Base-by-base conservation (phyloP, 2,797 vertebrate genomes). In the Microhierax caerulescens region DNA sequence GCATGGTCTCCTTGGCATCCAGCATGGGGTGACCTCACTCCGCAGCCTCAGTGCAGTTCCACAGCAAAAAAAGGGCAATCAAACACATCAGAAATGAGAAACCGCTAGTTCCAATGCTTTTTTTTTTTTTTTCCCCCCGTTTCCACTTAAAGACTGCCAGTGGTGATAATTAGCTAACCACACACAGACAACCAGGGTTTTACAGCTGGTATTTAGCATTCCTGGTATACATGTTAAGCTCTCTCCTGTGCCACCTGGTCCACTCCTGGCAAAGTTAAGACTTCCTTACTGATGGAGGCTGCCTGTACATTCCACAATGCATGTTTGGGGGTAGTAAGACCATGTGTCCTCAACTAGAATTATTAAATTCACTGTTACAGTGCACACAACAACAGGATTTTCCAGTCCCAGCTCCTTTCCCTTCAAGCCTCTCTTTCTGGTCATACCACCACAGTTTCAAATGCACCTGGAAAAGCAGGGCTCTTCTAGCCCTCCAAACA, bases 291-390 rank as follows among this genome's bases (percentile, higher is more conserved):
- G 21, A 27, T 10, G 20, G n/a, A 54, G 13, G 56, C 60, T 77
- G 65, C 87, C 53, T 23, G 12, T 10, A 57, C 0, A 0, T 27
- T 28, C 65, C 64, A 22, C 37, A 25, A 20, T 0, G 0, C 2
- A 0, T 12, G 65, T 23, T 0, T 34, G 36, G 13, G 25, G 34
- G 20, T 4, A 39, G n/a, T 27, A 1, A 57, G 41, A 76, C 47
- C 37, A 68, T 11, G 39, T 1, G 5, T 43, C 37, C 82, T 65
- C 50, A 65, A 6, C n/a, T 3, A 1, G 15, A 73, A 63, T 36
- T 73, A 61, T 17, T 61, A 53, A 69, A 91, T 80, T 67, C 78
- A n/a, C 30, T n/a, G 24, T 60, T 51, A 25, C 1, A 1, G 14
- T 4, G 36, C 48, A 41, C 0, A 1, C 0, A 2, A 65, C 75